A percentile compares a stretch with the other conserved stretches of the same genome.
These are phyloP conservation scores for Mixornis gularis DNA, from an alignment of 2,113 vertebrate species.

Conservation along the genomic window DNA sequence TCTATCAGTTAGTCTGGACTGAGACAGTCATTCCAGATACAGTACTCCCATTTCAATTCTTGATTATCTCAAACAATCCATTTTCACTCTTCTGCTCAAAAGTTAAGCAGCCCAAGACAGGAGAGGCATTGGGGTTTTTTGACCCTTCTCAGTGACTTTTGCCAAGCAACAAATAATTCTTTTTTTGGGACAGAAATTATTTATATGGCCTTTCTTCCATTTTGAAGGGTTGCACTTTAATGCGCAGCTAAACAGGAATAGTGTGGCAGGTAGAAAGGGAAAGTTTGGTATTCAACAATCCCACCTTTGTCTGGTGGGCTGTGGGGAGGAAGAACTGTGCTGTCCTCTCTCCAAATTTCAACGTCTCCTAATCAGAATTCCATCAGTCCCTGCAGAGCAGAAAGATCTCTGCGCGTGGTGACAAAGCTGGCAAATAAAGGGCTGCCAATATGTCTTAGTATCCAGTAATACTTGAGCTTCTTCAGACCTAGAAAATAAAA, in stretches of 20 bases:
- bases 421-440: neutral
- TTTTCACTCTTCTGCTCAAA: neutral
- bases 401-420: neutral
- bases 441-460: neutral
- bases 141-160: neutral
- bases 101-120: neutral
- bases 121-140: neutral
- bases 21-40: neutral
- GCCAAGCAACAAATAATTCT: neutral
- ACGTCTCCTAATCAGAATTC: neutral
- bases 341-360: neutral
- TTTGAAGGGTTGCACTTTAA: neutral
- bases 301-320: neutral
- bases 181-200: neutral
- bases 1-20: neutral
- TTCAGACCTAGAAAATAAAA: neutral
- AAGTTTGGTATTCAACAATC: neutral
- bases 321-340: neutral
- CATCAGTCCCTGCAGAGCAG: neutral
- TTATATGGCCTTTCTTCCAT: neutral
- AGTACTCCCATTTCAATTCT: neutral
- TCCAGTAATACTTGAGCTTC: neutral
- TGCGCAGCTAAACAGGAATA: neutral
- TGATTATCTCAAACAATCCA: neutral
- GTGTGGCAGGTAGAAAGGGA: neutral